Evolutionary conservation across 2,797 vertebrate species (phyloP), one percentile per base, ranked within the genome.

Genomic region (Pteropus rufus): DNA sequence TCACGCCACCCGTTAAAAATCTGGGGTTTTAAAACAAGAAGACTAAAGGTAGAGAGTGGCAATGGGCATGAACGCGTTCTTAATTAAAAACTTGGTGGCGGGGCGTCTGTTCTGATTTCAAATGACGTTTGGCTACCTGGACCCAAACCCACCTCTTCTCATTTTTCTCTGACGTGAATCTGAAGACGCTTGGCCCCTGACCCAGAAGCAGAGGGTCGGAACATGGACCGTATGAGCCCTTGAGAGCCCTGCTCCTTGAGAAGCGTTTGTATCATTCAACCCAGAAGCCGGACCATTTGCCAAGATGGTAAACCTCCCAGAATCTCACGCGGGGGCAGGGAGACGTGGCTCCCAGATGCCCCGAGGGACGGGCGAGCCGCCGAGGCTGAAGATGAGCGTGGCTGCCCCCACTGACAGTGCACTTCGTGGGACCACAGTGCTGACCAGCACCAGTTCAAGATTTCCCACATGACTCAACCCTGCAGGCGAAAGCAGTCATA

Each of bases 1-100:
- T 0, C 1, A 70, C 3, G 14, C 7, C 39, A 5, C 4, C 1
- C 0, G 9, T 44, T 76, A 19, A 58, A 39, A 2, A 52, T 16
- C n/a, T 26, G 52, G 14, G 21, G 29, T 41, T 54, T 54, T 46
- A n/a, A 44, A 62, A 44, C 14, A 52, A 26, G 65, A 19, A 58
- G 26, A 70, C 10, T 26, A 79, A 62, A n/a, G 15, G 18, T 11
- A 80, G 69, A 60, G 36, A 76, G 18, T 19, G 7, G 49, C 23
- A 39, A 92, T 3, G 64, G 19, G 39, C 31, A 18, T 0, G 3
- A 67, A 34, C 64, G 26, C 11, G 73, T 85, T 92, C 67, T 82
- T 56, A 39, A 65, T 54, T 65, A 5, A 36, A 36, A 58, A 29
- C 44, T 36, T 84, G 34, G 34, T 31, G 10, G 24, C 7, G 11